Base-by-base conservation (phyloP, 2,113 vertebrate genomes). In the Bujurquina vittata region DNA sequence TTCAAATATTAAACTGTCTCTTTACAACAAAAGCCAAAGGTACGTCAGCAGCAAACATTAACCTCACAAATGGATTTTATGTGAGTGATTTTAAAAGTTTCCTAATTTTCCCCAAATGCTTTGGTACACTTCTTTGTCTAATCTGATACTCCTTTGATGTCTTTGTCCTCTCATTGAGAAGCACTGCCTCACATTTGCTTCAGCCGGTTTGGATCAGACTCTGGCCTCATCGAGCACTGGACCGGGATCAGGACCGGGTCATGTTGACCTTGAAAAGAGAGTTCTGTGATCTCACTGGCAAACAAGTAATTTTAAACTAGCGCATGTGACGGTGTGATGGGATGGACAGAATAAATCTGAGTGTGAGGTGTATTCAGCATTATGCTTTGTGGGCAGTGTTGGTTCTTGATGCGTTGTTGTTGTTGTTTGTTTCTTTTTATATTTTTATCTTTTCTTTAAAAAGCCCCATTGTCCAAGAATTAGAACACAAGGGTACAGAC, bases 221-320 rank as follows among this genome's bases (percentile, higher is more conserved):
- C 23, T 65, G 46, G 43, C 61, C 4, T 57, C n/a, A 59, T n/a
- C 15, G 35, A 31, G 15, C 10, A 33, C 14, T 58, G n/a, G 23
- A 75, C 67, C 31, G 0, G 10, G n/a, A 52, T 40, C 49, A 23
- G 12, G n/a, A 46, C 15, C 43, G n/a, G 84, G 81, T 77, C 56
- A 74, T 2, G 54, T 9, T 65, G 58, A 75, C 81, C 37, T 79
- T 37, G 29, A 82, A 63, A 77, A 84, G 23, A 79, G n/a, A n/a
- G 14, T 40, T 75, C 23, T 77, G 6, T 72, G 12, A 55, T 59
- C 46, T 76, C 62, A 54, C 6, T 82, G 75, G 65, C 43, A 56
- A 61, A 37, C 3, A 62, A 23, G 81, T 40, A 58, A 78, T 72
- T 40, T 83, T 61, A 67, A 77, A 69, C 0, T 10, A 78, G 26